Evolutionary conservation across 2,888 invertebrate species (phyloP).

Genomic region (Crocallis elinguaria): DNA sequence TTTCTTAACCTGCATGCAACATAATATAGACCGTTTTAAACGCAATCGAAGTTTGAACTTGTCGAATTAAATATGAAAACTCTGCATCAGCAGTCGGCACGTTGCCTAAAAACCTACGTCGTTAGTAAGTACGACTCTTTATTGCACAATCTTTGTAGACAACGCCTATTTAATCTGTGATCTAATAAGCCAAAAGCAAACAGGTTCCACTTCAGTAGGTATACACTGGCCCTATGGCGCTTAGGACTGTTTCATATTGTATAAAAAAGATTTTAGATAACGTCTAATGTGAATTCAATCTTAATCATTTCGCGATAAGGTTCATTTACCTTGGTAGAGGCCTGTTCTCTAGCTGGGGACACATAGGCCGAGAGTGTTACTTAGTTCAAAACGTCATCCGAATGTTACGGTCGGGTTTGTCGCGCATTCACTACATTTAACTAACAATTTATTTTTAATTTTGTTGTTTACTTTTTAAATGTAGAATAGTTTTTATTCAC

Average conservation of each 20-base stretch:
- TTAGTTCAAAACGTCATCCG: slow-evolving; percentile 21
- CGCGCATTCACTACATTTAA: slow-evolving; percentile 2
- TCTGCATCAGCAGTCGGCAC: no score
- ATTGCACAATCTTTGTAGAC: no score
- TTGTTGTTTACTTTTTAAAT: neutral
- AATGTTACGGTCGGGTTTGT: slow-evolving; percentile 15
- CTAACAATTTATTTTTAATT: neutral
- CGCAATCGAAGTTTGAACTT: no score
- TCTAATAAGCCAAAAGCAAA: no score
- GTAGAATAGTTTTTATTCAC: neutral
- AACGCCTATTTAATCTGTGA: no score
- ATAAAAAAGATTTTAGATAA: neutral
- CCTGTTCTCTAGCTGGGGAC: neutral
- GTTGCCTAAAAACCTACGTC: no score
- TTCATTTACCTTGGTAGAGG: neutral
- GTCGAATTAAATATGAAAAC: no score
- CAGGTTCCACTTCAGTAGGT: neutral
- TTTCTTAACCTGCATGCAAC: no score
- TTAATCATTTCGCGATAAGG: neutral
- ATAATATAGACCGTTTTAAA: no score
- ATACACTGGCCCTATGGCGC: neutral
- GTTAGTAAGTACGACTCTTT: no score
- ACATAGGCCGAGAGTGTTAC: slow-evolving; percentile 11
- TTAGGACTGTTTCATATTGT: neutral
- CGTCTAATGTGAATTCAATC: neutral